phyloP scores from a whole-genome alignment of 2,888 invertebrate species.

The Trachelus stipa region DNA sequence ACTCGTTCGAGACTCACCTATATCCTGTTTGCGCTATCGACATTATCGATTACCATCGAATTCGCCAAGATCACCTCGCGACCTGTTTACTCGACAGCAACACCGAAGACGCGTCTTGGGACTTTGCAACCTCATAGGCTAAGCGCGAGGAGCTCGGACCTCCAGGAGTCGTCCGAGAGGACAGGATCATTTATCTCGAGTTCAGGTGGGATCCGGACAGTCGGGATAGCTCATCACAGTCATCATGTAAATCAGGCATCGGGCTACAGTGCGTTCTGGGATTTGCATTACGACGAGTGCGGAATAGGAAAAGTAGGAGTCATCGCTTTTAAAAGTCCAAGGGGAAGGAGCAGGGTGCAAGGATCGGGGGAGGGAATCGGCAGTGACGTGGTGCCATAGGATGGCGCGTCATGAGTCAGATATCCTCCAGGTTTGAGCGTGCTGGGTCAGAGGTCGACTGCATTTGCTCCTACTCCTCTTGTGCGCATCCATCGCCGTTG shows the following conservation, averaged over 20 bases:
- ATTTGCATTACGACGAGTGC: not conserved
- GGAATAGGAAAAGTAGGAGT: not conserved
- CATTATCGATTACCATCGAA: not conserved
- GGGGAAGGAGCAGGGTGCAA: not conserved
- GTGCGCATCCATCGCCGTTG: constrained; percentile 30
- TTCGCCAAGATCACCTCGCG: not conserved
- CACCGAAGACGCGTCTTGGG: no score
- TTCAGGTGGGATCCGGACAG: not conserved
- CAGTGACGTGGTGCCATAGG: not conserved
- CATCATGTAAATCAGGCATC: not conserved
- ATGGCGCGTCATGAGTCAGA: constrained; percentile 61
- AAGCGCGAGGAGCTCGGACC: not conserved
- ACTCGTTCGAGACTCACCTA: not conserved
- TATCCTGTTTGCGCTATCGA: not conserved
- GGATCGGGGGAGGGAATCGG: not conserved
- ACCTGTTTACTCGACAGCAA: not conserved
- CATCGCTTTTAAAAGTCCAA: not conserved
- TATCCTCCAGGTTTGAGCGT: constrained; percentile 61
- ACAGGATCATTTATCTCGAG: not conserved
- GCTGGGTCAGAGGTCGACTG: constrained; percentile 61
- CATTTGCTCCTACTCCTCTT: constrained; percentile 52
- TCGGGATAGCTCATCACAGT: not conserved
- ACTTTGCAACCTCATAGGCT: not conserved
- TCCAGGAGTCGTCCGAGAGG: not conserved
- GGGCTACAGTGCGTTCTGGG: not conserved